These are phyloP conservation scores for Deroplatys truncata DNA, from an alignment of 2,888 invertebrate genomes.

Conservation along the genomic window DNA sequence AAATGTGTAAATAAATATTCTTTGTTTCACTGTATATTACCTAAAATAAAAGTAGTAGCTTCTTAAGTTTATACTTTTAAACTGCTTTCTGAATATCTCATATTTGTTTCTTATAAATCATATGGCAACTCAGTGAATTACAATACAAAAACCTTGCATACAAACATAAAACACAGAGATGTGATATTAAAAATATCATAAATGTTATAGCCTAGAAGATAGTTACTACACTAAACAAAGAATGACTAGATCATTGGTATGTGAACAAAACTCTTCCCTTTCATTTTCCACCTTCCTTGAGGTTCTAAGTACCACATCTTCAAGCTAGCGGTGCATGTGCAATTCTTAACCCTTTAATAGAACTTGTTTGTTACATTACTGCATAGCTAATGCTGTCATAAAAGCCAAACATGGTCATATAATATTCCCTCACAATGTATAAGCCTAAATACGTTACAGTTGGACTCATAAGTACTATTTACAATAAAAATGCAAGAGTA, in stretches of 20 bases:
- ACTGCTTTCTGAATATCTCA: background rate
- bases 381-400: background rate
- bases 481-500: too few relatives aligned
- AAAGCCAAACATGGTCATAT: background rate
- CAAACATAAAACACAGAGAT: background rate
- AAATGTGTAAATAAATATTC: too few relatives aligned
- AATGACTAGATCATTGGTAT: background rate
- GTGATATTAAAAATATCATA: background rate
- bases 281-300: background rate
- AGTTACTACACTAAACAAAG: background rate
- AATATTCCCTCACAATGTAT: background rate
- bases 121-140: background rate
- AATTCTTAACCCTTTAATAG: background rate
- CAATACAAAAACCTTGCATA: background rate
- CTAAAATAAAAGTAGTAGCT: too few relatives aligned
- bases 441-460: too few relatives aligned
- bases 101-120: background rate
- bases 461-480: too few relatives aligned
- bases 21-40: too few relatives aligned
- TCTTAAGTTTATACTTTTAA: background rate
- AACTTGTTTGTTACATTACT: background rate
- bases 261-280: background rate
- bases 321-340: too few relatives aligned
- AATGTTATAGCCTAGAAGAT: background rate
- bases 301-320: background rate